phyloP scores from a whole-genome alignment of 64 coral and sea anemone species.

The Stylophora pistillata region DNA sequence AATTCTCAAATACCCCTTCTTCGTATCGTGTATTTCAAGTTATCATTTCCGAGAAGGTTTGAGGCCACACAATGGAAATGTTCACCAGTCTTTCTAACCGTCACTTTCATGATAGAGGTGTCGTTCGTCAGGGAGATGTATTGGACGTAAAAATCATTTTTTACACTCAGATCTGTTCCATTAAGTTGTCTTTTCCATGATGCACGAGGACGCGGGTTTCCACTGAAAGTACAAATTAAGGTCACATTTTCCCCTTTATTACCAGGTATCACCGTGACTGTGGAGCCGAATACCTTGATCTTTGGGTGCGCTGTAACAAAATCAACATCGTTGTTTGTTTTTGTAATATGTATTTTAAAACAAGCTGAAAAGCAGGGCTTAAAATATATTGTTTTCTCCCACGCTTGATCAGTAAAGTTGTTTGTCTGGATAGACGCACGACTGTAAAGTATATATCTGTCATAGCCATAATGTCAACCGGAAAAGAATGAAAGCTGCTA shows the following conservation, averaged over 20 bases:
- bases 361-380: too few relatives aligned
- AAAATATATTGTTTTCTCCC: too few relatives aligned
- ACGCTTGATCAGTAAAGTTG: too few relatives aligned
- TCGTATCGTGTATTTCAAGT: slow-evolving; percentile 62
- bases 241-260: slow-evolving; percentile 7
- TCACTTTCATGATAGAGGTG: slow-evolving; percentile 7
- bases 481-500: background rate
- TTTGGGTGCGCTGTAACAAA: slow-evolving; percentile 56
- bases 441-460: too few relatives aligned
- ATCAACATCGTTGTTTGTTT: too few relatives aligned
- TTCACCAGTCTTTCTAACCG: slow-evolving; percentile 2
- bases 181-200: slow-evolving; percentile 58
- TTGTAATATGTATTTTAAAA: too few relatives aligned
- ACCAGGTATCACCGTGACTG: slow-evolving; percentile 65
- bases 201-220: slow-evolving; percentile 31
- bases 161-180: background rate
- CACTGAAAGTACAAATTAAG: slow-evolving; percentile 33
- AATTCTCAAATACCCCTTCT: slow-evolving; percentile 38
- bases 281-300: slow-evolving; percentile 52
- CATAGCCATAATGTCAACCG: too few relatives aligned
- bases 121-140: background rate
- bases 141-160: background rate
- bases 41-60: slow-evolving; percentile 65
- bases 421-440: too few relatives aligned
- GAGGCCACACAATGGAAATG: slow-evolving; percentile 61